Conservation (phyloP, 2,797 vertebrate species). For the Myripristis jacobus region DNA sequence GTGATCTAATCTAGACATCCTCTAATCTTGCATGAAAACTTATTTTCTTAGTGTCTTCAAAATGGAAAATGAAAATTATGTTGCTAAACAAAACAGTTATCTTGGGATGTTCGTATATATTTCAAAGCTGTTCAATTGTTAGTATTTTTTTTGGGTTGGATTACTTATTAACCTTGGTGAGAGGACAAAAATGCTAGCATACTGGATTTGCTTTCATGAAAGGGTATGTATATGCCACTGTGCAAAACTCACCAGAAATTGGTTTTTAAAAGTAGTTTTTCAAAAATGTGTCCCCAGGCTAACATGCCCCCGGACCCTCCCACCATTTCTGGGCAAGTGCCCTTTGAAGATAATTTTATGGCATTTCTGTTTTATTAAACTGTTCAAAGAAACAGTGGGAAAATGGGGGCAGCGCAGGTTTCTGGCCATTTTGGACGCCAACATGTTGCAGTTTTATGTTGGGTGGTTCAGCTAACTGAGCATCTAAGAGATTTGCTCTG, state of each 20-base stretch:
- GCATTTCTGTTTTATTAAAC: constrained; percentile 29
- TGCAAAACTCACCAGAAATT: background rate
- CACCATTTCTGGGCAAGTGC: background rate
- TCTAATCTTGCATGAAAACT: too few relatives aligned
- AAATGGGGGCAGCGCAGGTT: background rate
- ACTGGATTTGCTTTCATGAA: background rate
- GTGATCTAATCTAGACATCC: too few relatives aligned
- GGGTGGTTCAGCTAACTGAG: too few relatives aligned
- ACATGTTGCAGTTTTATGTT: too few relatives aligned
- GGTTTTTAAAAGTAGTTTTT: constrained; percentile 10
- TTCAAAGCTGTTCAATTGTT: too few relatives aligned
- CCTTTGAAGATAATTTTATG: constrained; percentile 19
- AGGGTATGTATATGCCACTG: background rate
- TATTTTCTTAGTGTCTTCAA: too few relatives aligned
- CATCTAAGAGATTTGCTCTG: background rate
- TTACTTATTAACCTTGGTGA: background rate
- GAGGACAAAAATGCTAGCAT: background rate
- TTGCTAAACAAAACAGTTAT: too few relatives aligned
- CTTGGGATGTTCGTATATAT: too few relatives aligned
- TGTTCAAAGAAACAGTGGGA: constrained; percentile 24
- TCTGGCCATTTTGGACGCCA: too few relatives aligned
- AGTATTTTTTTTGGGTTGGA: background rate
- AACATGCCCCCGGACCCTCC: constrained; percentile 5
- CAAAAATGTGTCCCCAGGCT: background rate
- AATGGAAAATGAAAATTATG: too few relatives aligned